Percentiles rank a stretch among this genome's conserved stretches.
Evolutionary conservation across 2,113 vertebrate genomes (phyloP).

Genomic region (Halichoeres trimaculatus): DNA sequence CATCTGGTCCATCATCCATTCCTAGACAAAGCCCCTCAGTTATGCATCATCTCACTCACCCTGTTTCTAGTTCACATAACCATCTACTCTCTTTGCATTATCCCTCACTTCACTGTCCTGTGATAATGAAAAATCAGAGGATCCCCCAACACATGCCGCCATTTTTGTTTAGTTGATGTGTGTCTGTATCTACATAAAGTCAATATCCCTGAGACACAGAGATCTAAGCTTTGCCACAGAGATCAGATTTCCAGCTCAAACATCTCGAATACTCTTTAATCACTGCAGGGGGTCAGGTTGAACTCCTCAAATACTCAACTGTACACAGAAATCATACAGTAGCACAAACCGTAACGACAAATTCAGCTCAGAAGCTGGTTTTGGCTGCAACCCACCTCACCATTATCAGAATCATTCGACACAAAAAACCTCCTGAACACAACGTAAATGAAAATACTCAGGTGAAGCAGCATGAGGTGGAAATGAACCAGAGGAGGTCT

Average conservation of each 20-base stretch:
- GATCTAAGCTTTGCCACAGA: constrained; percentile 28
- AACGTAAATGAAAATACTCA: constrained; percentile 25
- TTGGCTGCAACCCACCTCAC: background rate
- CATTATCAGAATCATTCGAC: constrained; percentile 23
- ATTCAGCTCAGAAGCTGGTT: background rate
- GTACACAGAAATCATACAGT: background rate
- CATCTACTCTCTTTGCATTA: too few relatives aligned
- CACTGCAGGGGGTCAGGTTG: background rate
- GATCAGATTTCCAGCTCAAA: constrained; percentile 12
- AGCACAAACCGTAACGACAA: background rate
- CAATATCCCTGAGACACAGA: constrained; percentile 21
- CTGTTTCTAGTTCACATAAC: too few relatives aligned
- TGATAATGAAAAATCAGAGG: constrained; percentile 19
- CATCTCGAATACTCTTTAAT: constrained; percentile 21
- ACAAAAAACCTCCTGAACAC: constrained; percentile 30
- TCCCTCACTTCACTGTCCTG: background rate
- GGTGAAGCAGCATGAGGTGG: constrained; percentile 17
- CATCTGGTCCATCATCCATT: too few relatives aligned
- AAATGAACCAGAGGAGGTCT: constrained; percentile 10
- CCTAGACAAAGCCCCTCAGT: too few relatives aligned
- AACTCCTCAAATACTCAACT: background rate
- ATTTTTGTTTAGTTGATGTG: background rate
- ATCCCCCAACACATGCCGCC: constrained; percentile 5
- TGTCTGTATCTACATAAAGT: constrained; percentile 14
- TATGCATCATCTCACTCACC: too few relatives aligned